Evolutionary conservation across 37 sponge, comb jelly and placozoan genomes (phyloP).

Genomic region (Petrosia ficiformis): DNA sequence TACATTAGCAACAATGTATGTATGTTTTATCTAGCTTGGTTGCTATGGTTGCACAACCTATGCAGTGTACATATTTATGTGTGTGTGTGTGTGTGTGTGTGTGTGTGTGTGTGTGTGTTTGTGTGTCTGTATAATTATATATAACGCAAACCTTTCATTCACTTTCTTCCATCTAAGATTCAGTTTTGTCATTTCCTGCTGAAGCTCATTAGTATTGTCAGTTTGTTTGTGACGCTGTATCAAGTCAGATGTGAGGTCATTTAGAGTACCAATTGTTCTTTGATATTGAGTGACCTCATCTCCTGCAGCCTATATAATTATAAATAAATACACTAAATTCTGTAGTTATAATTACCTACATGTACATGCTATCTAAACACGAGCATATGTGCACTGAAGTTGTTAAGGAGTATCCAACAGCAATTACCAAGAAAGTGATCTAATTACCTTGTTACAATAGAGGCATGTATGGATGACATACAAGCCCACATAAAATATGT

Average conservation of each 20-base stretch:
- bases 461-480: too few species aligned
- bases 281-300: slow-evolving; percentile 11
- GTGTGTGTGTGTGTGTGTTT: too few species aligned
- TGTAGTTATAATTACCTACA: neutral
- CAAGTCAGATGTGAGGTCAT: slow-evolving; percentile 38
- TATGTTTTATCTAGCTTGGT: too few species aligned
- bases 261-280: slow-evolving; percentile 24
- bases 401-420: too few species aligned
- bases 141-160: slow-evolving; percentile 17
- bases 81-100: neutral
- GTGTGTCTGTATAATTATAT: too few species aligned
- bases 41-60: too few species aligned
- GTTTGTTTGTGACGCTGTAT: slow-evolving; percentile 23
- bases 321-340: neutral
- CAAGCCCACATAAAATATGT: too few species aligned
- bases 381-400: too few species aligned
- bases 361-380: too few species aligned
- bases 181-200: slow-evolving; percentile 41
- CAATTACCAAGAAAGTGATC: too few species aligned
- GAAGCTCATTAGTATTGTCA: slow-evolving; percentile 39
- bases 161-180: slow-evolving; percentile 37
- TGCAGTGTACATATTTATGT: neutral
- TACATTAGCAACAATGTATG: too few species aligned
- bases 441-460: too few species aligned
- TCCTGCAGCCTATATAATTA: slow-evolving; percentile 20